Conservation (phyloP, 2,888 invertebrate species). For the Mimumesa dahlbomi region DNA sequence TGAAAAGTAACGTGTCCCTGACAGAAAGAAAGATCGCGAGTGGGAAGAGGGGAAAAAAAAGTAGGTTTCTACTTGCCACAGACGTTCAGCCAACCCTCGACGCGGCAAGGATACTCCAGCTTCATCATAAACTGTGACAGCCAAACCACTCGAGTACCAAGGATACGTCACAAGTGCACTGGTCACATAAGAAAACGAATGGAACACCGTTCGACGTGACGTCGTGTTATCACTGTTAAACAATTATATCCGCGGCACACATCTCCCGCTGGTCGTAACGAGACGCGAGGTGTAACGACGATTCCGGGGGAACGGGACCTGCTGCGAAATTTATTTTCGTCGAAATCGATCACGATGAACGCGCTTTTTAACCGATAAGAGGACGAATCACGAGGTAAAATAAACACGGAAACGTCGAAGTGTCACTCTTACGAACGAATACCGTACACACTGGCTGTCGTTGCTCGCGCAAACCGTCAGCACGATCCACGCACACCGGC, state of each 20-base stretch:
- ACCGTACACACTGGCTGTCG: constrained; percentile 36
- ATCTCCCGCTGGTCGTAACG: constrained; percentile 38
- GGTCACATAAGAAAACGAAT: constrained; percentile 48
- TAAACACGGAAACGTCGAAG: constrained; percentile 23
- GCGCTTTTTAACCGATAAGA: constrained; percentile 8
- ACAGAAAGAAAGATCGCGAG: background rate
- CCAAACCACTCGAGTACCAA: constrained; percentile 23
- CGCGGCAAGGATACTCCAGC: constrained; percentile 82
- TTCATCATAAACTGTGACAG: constrained; percentile 68
- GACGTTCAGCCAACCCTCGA: constrained; percentile 84
- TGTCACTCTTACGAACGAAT: constrained; percentile 36
- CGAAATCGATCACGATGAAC: constrained; percentile 7
- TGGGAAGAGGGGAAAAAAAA: background rate
- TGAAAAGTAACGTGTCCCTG: background rate
- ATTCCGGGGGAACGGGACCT: constrained; percentile 5
- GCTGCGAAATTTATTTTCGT: background rate
- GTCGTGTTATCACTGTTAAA: constrained; percentile 52
- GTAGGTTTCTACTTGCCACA: constrained; percentile 80
- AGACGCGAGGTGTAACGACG: background rate
- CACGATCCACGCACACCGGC: constrained; percentile 65
- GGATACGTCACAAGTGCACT: constrained; percentile 36
- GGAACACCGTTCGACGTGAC: constrained; percentile 22
- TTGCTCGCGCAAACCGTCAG: constrained; percentile 39
- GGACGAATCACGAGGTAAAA: constrained; percentile 4
- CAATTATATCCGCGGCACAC: constrained; percentile 54